Base-by-base conservation (phyloP, 2,888 invertebrate species). In the Onchidella celtica region DNA sequence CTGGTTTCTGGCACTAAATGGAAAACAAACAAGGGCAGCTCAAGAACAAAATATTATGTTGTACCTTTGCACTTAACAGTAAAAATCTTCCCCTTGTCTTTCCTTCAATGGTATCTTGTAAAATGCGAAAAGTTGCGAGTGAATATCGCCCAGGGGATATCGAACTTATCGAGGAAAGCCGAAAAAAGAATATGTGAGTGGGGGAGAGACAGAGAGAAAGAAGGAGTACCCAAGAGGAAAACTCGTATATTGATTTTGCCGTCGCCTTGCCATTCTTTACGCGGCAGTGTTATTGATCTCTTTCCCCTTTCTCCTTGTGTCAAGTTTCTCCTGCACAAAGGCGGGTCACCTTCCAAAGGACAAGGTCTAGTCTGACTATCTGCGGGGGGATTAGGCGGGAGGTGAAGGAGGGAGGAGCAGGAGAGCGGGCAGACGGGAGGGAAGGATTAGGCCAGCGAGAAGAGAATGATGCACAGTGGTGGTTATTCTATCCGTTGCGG, bases 251-350 rank as follows among this genome's bases (percentile, higher is more conserved):
- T 4, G 59, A 40, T 73, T 73, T 55, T 55, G 74, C 61, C 61
- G 36, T n/a, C 14, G 74, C 63, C 14, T 21, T n/a, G 38, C 63
- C 36, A 74, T 61, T 74, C 74, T 74, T 61, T 59, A 17, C 74
- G 14, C 3, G n/a, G 38, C 61, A 27, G 40, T 27, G 61, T 63
- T 61, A 61, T 74, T 57, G 61, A 61, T 63, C 38, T 29, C 14
- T 38, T 61, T 14, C 38, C 74, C 24, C 9, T 38, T 11, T 17
- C 63, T 27, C 57, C 24, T 38, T 4, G 27, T 34, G 59, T 59
- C 59, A 72, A 59, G 72, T 72, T 72, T 59, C 36, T 17, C 63
- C n/a, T 29, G 61, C 74, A 38, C 59, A 74, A 74, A 61, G 61
- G 61, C 9, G 61, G 61, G 61, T 61, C 61, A 61, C 61, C 61